A percentile compares a stretch with the other conserved stretches of the same genome.
Conservation (phyloP, 2,113 vertebrate species). For the Phalacrocorax brasilianus region DNA sequence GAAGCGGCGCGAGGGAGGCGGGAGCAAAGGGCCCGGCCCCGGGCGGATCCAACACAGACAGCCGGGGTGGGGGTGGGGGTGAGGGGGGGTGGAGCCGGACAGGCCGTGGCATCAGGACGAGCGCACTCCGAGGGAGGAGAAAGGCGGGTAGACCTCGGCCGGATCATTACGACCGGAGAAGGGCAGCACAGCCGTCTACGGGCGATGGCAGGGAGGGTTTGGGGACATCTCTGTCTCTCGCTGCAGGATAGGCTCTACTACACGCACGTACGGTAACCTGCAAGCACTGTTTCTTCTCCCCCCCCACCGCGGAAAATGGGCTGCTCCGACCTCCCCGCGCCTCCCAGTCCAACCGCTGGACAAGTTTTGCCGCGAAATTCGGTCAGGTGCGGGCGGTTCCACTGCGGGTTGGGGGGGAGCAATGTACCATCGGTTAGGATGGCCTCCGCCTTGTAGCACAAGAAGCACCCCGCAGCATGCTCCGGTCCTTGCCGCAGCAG, state of each 20-base stretch:
- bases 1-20: not conserved
- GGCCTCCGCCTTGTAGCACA: too few species aligned
- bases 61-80: too few species aligned
- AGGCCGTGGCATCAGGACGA: rapidly evolving
- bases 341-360: rapidly evolving
- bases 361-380: not conserved
- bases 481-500: rapidly evolving
- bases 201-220: rapidly evolving
- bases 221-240: rapidly evolving
- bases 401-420: rapidly evolving
- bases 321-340: not conserved
- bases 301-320: not conserved
- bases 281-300: too few species aligned
- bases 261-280: rapidly evolving
- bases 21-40: not conserved
- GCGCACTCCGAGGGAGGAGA: rapidly evolving
- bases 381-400: rapidly evolving
- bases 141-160: too few species aligned
- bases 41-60: not conserved
- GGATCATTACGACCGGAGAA: rapidly evolving
- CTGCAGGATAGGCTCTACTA: too few species aligned
- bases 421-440: rapidly evolving
- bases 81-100: too few species aligned
- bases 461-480: rapidly evolving
- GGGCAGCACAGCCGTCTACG: rapidly evolving